Evolutionary conservation across 1,140 invertebrate genomes (phyloP).

Genomic region (Drosophila neocordata): DNA sequence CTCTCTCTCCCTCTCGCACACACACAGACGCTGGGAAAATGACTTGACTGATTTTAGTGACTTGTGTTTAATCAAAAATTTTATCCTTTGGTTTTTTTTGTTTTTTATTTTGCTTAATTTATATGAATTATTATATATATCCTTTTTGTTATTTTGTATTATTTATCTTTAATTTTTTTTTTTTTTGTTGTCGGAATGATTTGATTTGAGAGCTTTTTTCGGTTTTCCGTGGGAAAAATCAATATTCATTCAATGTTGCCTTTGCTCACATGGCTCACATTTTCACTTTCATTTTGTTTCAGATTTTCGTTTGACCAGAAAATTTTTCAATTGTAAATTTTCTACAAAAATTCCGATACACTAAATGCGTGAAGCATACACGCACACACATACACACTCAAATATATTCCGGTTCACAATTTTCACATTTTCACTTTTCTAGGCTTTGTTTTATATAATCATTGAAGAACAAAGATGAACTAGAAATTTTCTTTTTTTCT

Average conservation of each 20-base stretch:
- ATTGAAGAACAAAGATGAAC: neutral
- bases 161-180: neutral
- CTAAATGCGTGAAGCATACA: constrained; percentile 61
- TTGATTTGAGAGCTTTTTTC: constrained; percentile 7
- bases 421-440: constrained; percentile 34
- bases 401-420: constrained; percentile 51
- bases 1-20: constrained; percentile 29
- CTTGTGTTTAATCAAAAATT: constrained; percentile 15
- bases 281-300: constrained; percentile 67
- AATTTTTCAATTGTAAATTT: constrained; percentile 25
- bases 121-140: neutral
- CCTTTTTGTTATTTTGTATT: neutral
- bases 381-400: constrained; percentile 23
- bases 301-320: constrained; percentile 20
- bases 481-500: constrained; percentile 21
- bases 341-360: constrained; percentile 66
- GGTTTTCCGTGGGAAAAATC: constrained; percentile 67
- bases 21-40: constrained; percentile 14
- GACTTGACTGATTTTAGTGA: constrained; percentile 17
- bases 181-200: neutral
- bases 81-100: constrained; percentile 12
- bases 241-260: constrained; percentile 54
- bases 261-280: constrained; percentile 51
- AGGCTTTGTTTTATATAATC: constrained; percentile 66
- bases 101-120: constrained; percentile 6